A percentile compares a stretch with the other conserved stretches of the same genome.
Conservation (phyloP, 2,797 vertebrate genomes). For the Neosilurus mollespiculum region DNA sequence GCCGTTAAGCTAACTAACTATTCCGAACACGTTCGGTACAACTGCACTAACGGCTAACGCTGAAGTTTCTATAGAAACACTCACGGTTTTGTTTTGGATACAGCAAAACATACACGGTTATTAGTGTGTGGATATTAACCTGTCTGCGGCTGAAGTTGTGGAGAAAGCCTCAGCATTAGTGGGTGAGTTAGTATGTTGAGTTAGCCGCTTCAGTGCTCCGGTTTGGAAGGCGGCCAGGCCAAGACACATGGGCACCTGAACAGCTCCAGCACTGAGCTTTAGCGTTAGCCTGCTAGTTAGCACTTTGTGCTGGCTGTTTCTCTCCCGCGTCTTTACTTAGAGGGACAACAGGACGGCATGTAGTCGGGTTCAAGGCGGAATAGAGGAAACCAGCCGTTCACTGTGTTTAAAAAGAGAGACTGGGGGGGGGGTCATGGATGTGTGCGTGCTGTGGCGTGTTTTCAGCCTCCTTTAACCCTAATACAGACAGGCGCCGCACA, state of each 20-base stretch:
- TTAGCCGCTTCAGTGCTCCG: background rate
- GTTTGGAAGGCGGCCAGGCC: constrained; percentile 18
- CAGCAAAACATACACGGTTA: rapidly evolving
- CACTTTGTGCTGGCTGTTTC: constrained; percentile 36
- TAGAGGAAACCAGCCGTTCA: too few relatives aligned
- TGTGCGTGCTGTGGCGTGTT: background rate
- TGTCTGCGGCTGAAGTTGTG: too few relatives aligned
- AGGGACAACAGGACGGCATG: background rate
- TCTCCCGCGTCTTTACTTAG: constrained; percentile 36
- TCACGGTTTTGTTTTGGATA: background rate
- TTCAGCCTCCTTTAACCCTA: background rate
- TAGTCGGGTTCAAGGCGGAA: too few relatives aligned
- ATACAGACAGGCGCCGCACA: background rate
- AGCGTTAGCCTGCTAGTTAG: constrained; percentile 39
- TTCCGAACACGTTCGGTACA: background rate
- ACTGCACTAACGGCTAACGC: background rate
- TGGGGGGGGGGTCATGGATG: background rate
- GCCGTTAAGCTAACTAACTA: background rate
- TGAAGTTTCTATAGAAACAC: background rate
- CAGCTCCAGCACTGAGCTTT: background rate
- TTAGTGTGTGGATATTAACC: rapidly evolving
- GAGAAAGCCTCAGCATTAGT: too few relatives aligned
- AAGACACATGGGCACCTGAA: constrained; percentile 24
- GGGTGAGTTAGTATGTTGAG: background rate
- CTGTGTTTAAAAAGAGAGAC: background rate